A percentile compares a stretch with the other conserved stretches of the same genome.
These are phyloP conservation scores for Pyrgus malvae DNA, from an alignment of 2,888 invertebrate genomes.

Conservation along the genomic window DNA sequence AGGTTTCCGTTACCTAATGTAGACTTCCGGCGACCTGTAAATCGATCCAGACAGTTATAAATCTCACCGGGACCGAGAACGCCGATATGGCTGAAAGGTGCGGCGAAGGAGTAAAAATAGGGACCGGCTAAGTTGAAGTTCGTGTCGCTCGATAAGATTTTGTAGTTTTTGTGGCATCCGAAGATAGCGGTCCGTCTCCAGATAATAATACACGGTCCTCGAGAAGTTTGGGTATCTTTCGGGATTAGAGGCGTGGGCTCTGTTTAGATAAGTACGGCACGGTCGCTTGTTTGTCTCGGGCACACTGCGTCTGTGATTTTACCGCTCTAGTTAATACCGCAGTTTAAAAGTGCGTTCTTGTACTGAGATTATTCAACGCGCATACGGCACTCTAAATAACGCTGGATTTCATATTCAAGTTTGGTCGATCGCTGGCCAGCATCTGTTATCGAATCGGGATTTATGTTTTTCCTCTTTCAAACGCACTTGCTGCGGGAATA, in stretches of 20 bases:
- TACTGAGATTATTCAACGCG: slow-evolving; percentile 54
- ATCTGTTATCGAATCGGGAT: slow-evolving; percentile 74
- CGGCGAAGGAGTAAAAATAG: slow-evolving; percentile 68
- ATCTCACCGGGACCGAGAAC: slow-evolving; percentile 60
- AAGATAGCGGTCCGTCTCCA: slow-evolving; percentile 58
- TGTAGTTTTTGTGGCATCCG: slow-evolving; percentile 72
- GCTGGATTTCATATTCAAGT: slow-evolving; percentile 56
- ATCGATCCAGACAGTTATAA: slow-evolving; percentile 70
- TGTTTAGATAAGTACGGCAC: slow-evolving; percentile 62
- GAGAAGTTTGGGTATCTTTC: slow-evolving; percentile 57
- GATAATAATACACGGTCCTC: slow-evolving; percentile 69
- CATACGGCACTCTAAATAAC: slow-evolving; percentile 62
- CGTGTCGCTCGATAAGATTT: slow-evolving; percentile 75
- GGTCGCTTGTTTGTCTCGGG: slow-evolving; percentile 63
- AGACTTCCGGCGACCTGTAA: slow-evolving; percentile 71
- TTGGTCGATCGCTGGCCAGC: slow-evolving; percentile 63
- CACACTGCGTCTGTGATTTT: slow-evolving; percentile 44
- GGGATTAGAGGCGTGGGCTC: slow-evolving; percentile 57
- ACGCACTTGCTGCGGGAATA: slow-evolving; percentile 68
- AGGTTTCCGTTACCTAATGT: slow-evolving; percentile 69
- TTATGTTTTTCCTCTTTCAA: slow-evolving; percentile 73
- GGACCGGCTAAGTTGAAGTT: slow-evolving; percentile 73
- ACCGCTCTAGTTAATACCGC: slow-evolving; percentile 27
- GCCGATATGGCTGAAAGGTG: slow-evolving; percentile 76
- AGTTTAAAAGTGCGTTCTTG: slow-evolving; percentile 17